These are phyloP conservation scores for Clivina fossor DNA, from an alignment of 2,888 invertebrate species.

Conservation along the genomic window DNA sequence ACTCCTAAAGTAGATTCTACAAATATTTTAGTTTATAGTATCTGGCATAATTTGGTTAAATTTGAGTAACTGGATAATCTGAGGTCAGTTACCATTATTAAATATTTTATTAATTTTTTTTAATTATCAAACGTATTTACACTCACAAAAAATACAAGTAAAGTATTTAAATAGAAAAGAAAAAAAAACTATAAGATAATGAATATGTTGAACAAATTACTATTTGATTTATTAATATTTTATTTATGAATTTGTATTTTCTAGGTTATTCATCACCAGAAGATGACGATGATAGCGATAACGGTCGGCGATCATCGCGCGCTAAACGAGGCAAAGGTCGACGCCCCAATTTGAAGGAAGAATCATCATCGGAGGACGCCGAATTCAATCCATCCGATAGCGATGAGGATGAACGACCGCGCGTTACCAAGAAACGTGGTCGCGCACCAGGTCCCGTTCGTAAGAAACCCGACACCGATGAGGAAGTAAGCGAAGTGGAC, in stretches of 20 bases:
- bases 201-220: too few species aligned
- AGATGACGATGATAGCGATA: conserved; percentile 53
- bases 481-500: conserved; percentile 47
- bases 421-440: conserved; percentile 46
- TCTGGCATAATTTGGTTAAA: too few species aligned
- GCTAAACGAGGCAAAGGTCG: conserved; percentile 51
- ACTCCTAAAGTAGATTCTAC: too few species aligned
- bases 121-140: too few species aligned
- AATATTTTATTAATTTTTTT: too few species aligned
- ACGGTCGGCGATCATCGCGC: conserved; percentile 45
- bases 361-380: conserved; percentile 53
- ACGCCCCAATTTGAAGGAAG: conserved; percentile 53
- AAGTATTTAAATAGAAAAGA: too few species aligned
- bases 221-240: too few species aligned
- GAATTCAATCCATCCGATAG: conserved; percentile 50
- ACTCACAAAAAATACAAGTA: too few species aligned
- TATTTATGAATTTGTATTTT: conserved; percentile 21
- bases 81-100: too few species aligned
- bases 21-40: too few species aligned
- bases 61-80: too few species aligned
- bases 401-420: conserved; percentile 46
- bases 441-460: conserved; percentile 7
- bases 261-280: conserved; percentile 52
- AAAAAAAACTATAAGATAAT: too few species aligned
- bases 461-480: conserved; percentile 38